A percentile compares a stretch with the other conserved stretches of the same genome.
phyloP scores from a whole-genome alignment of 2,113 vertebrate genomes.

The Himantopus leucocephalus region DNA sequence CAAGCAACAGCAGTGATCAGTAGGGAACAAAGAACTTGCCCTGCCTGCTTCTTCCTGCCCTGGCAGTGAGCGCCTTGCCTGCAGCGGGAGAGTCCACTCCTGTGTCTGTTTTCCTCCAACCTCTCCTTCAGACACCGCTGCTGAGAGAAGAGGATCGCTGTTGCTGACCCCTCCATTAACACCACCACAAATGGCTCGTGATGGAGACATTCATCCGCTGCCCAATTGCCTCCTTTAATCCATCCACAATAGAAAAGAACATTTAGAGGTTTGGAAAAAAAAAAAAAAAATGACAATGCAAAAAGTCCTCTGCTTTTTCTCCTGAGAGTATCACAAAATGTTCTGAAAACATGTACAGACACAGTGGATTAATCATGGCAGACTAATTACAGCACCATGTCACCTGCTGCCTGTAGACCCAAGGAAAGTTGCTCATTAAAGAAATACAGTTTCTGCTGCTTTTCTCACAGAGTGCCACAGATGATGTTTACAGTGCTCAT shows the following conservation, averaged over 20 bases:
- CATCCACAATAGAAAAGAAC: neutral
- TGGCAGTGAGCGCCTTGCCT: neutral
- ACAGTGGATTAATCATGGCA: conserved; percentile 34
- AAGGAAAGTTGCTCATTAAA: conserved; percentile 17
- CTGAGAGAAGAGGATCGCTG: neutral
- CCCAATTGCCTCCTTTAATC: neutral
- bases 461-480: neutral
- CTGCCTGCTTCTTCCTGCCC: neutral
- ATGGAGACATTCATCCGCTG: neutral
- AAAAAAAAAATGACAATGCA: neutral
- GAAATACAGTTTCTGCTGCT: neutral
- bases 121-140: neutral
- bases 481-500: neutral
- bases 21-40: neutral
- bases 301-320: neutral
- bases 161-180: neutral
- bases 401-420: conserved; percentile 12
- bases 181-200: neutral
- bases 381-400: neutral
- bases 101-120: neutral
- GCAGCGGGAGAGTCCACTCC: neutral
- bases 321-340: neutral
- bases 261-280: neutral
- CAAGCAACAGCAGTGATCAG: neutral
- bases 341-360: conserved; percentile 13